Evolutionary conservation across 2,113 vertebrate genomes (phyloP).

Genomic region (Solenodon paradoxus): DNA sequence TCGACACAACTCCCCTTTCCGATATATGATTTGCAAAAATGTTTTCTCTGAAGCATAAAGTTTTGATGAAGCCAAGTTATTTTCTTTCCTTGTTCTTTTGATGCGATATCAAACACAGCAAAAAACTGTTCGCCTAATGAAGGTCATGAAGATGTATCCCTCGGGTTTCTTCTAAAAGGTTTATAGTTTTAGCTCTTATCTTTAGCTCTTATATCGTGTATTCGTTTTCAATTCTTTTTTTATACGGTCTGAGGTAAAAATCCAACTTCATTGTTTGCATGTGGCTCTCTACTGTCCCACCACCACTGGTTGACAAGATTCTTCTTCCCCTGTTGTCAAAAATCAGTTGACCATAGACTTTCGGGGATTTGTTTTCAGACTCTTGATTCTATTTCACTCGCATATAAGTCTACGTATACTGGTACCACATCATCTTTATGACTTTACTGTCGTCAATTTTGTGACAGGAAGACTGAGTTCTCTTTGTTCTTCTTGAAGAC

Average conservation of each 20-base stretch:
- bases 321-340: not conserved
- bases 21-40: not conserved
- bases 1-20: not conserved
- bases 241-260: not conserved
- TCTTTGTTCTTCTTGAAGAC: not conserved
- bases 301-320: not conserved
- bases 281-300: not conserved
- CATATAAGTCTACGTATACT: not conserved
- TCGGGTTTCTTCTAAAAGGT: not conserved
- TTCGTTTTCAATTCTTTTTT: not conserved
- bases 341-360: not conserved
- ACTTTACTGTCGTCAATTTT: not conserved
- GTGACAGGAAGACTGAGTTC: not conserved
- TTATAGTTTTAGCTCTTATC: too few relatives aligned
- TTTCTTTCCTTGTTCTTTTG: not conserved
- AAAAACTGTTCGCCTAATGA: not conserved
- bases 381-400: not conserved
- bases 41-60: not conserved
- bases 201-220: not conserved
- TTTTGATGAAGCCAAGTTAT: not conserved
- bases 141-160: not conserved
- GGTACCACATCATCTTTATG: not conserved
- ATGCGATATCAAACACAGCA: not conserved
- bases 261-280: not conserved
- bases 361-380: not conserved